phyloP scores from a whole-genome alignment of 92 coral and sea anemone species.

The Pocillopora meandrina region DNA sequence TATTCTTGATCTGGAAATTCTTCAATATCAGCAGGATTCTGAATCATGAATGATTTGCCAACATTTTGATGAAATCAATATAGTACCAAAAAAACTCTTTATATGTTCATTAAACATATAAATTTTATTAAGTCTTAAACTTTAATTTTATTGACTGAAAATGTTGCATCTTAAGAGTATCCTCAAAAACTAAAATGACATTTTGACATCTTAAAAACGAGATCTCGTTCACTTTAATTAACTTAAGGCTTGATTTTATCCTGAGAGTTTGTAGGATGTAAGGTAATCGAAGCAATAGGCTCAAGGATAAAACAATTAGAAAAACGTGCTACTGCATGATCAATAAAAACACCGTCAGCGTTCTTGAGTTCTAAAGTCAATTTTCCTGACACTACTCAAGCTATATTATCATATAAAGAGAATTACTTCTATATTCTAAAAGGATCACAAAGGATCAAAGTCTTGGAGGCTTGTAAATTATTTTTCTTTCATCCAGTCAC shows the following conservation, averaged over 20 bases:
- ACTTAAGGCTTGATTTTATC: too few relatives aligned
- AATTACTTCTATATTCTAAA: background rate
- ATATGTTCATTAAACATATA: background rate
- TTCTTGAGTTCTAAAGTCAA: background rate
- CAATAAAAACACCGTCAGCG: too few relatives aligned
- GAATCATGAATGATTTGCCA: background rate
- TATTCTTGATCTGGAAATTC: constrained; percentile 95
- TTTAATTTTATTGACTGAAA: background rate
- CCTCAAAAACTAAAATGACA: too few relatives aligned
- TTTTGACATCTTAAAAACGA: too few relatives aligned
- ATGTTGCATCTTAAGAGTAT: too few relatives aligned
- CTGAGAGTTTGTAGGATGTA: too few relatives aligned
- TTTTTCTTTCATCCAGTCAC: constrained; percentile 9
- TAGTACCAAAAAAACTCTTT: background rate
- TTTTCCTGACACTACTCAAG: background rate
- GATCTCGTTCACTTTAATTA: too few relatives aligned
- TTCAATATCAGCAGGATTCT: constrained; percentile 98
- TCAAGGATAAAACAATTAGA: too few relatives aligned
- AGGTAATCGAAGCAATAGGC: too few relatives aligned
- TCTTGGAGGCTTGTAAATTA: too few relatives aligned
- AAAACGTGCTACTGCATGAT: too few relatives aligned
- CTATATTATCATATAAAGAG: background rate
- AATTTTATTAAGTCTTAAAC: background rate
- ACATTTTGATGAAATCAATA: background rate
- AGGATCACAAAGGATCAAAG: background rate